A percentile compares a stretch with the other conserved stretches of the same genome.
Conservation (phyloP, 2,888 invertebrate genomes). For the Lumbricus terrestris region DNA sequence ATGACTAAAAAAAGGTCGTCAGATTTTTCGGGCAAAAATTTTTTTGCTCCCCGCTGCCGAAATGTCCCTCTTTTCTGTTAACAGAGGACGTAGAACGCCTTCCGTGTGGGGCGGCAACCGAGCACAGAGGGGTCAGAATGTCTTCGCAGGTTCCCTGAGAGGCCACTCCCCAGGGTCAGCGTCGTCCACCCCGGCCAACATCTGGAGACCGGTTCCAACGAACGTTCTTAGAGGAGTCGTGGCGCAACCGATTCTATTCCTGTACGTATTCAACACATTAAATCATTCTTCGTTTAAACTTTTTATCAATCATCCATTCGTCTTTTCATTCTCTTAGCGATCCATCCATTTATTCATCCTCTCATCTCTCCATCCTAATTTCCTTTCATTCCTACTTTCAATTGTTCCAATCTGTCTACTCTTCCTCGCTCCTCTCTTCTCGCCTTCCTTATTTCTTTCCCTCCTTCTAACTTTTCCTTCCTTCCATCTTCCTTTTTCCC, state of each 20-base stretch:
- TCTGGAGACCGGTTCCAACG: not conserved
- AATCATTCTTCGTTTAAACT: too few species aligned
- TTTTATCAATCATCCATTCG: too few species aligned
- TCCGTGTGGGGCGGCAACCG: not conserved
- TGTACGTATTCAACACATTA: not conserved
- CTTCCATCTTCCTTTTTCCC: not conserved
- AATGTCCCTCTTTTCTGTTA: too few species aligned
- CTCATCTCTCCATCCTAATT: not conserved
- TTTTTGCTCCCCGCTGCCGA: too few species aligned
- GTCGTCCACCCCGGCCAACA: not conserved
- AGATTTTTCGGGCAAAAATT: too few species aligned
- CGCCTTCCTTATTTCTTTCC: not conserved
- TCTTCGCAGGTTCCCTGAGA: not conserved
- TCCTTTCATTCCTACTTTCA: not conserved
- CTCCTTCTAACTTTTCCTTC: not conserved
- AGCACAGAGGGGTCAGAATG: not conserved
- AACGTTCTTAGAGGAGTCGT: slow-evolving; percentile 3
- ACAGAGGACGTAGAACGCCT: not conserved
- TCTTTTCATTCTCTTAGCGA: not conserved
- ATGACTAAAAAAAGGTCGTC: too few species aligned
- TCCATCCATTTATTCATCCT: not conserved
- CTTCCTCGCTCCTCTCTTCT: not conserved
- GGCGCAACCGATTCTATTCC: not conserved
- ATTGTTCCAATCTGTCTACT: not conserved
- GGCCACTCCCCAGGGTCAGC: not conserved